Evolutionary conservation across 2,888 invertebrate genomes (phyloP).

Genomic region (Autographa gamma): DNA sequence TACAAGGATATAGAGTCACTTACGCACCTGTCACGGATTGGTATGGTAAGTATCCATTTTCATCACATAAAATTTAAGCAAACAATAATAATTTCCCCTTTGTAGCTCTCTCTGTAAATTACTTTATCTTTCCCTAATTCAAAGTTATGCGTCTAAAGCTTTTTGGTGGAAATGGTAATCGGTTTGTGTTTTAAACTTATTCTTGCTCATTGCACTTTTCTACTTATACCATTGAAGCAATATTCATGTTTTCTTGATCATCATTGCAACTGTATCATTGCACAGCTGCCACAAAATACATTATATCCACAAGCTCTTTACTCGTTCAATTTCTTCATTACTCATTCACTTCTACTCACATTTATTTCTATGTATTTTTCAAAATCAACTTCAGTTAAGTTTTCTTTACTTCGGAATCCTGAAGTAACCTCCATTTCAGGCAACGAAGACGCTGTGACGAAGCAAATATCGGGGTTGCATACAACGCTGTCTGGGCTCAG

Average conservation of each 20-base stretch:
- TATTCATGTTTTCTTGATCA: background rate
- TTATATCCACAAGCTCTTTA: background rate
- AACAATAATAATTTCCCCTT: no score
- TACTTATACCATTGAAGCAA: background rate
- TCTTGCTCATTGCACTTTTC: slow-evolving; percentile 16
- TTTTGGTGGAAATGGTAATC: background rate
- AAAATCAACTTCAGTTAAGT: slow-evolving; percentile 41
- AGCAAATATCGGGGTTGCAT: slow-evolving; percentile 91
- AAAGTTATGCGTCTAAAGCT: no score
- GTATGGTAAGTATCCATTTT: slow-evolving; percentile 90
- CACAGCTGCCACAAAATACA: background rate
- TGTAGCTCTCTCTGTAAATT: no score
- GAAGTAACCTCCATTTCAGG: slow-evolving; percentile 81
- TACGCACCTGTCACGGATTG: slow-evolving; percentile 94
- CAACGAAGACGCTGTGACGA: slow-evolving; percentile 93
- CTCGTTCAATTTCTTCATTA: background rate
- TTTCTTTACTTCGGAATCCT: slow-evolving; percentile 53
- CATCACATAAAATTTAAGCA: background rate
- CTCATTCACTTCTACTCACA: background rate
- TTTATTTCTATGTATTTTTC: slow-evolving; percentile 14
- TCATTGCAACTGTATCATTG: background rate
- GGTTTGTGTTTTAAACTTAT: background rate
- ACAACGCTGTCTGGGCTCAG: slow-evolving; percentile 93
- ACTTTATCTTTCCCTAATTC: no score
- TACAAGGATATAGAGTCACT: slow-evolving; percentile 95